A percentile compares a stretch with the other conserved stretches of the same genome.
Conservation (phyloP, 2,113 vertebrate genomes). For the Herpetotheres cachinnans region DNA sequence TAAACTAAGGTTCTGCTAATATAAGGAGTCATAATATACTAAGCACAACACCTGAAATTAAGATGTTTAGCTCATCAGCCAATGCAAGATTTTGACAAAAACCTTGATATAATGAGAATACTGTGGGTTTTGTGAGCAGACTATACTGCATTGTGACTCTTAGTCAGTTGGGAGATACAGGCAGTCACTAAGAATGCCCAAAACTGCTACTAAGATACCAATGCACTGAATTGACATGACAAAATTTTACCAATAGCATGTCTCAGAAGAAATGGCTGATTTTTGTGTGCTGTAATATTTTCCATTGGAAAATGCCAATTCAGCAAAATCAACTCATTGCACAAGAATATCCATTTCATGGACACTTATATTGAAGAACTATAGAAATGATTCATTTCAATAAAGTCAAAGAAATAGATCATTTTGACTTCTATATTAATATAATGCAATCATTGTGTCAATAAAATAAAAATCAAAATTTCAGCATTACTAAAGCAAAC, state of each 20-base stretch:
- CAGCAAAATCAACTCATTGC: neutral
- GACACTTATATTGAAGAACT: neutral
- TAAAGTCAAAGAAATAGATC: neutral
- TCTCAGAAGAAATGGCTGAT: neutral
- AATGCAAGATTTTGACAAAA: neutral
- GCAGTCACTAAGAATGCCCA: neutral
- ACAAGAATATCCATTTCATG: neutral
- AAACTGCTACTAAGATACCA: neutral
- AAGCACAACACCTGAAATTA: neutral
- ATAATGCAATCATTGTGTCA: neutral
- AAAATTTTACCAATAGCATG: neutral
- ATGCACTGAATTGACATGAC: neutral
- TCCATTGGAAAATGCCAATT: neutral
- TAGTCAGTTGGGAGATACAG: neutral
- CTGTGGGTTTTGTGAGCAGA: neutral
- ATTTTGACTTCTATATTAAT: neutral
- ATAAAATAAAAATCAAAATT: neutral
- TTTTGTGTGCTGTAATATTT: neutral
- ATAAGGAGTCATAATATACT: neutral
- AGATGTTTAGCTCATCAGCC: neutral
- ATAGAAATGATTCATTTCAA: neutral
- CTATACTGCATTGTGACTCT: neutral
- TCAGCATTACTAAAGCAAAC: neutral
- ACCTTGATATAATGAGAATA: fast-evolving
- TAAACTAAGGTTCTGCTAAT: neutral